Conservation (phyloP, 1,140 invertebrate genomes). For the Drosophila sp. region DNA sequence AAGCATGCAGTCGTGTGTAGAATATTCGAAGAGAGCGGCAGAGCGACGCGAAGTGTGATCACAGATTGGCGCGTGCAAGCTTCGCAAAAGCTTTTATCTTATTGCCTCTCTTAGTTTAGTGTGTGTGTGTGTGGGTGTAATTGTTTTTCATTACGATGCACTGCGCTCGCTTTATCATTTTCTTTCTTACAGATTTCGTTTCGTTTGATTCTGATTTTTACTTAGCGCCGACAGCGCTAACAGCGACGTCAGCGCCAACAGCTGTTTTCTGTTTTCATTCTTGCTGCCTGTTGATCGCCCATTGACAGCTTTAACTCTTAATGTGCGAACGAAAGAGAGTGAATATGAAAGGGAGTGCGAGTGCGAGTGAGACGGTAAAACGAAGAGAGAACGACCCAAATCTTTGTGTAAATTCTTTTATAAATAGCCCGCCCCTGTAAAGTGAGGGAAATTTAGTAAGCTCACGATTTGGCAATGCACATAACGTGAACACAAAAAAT, state of each 20-base stretch:
- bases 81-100: constrained; percentile 53
- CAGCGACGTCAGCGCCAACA: constrained; percentile 60
- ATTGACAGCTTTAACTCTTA: constrained; percentile 26
- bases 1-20: constrained; percentile 6
- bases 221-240: constrained; percentile 40
- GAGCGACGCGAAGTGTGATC: constrained; percentile 29
- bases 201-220: constrained; percentile 24
- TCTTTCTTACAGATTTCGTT: constrained; percentile 24
- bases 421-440: constrained; percentile 55
- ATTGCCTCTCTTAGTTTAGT: constrained; percentile 18
- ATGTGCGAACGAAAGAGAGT: background rate
- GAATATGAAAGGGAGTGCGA: background rate
- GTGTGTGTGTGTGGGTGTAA: constrained; percentile 7
- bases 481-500: background rate
- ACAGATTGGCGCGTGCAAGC: constrained; percentile 68
- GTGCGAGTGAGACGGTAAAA: background rate
- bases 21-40: constrained; percentile 6
- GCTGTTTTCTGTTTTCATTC: constrained; percentile 74
- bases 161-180: constrained; percentile 30
- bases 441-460: constrained; percentile 74
- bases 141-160: constrained; percentile 32
- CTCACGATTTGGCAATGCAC: constrained; percentile 50
- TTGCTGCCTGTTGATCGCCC: constrained; percentile 37
- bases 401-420: constrained; percentile 58
- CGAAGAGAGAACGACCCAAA: constrained; percentile 40